Conservation (phyloP, 2,113 vertebrate genomes). For the Chrysemys picta region DNA sequence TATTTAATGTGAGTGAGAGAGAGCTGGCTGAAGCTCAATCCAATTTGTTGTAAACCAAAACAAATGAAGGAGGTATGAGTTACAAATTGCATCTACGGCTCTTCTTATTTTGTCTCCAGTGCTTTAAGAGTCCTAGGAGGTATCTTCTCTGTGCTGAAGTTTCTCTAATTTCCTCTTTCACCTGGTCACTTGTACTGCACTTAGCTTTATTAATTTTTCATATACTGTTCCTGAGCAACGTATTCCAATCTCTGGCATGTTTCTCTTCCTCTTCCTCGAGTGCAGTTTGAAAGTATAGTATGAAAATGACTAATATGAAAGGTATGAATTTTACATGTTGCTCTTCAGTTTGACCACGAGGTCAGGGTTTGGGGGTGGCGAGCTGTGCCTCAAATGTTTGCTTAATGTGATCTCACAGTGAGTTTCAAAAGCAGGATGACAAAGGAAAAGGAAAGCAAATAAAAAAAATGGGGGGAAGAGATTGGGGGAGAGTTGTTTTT, state of each 20-base stretch:
- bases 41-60: neutral
- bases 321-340: slow-evolving; percentile 16
- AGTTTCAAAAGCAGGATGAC: neutral
- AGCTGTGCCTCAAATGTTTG: neutral
- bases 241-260: neutral
- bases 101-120: neutral
- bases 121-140: neutral
- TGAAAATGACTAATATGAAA: slow-evolving; percentile 54
- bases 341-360: slow-evolving; percentile 30
- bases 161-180: neutral
- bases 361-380: slow-evolving; percentile 43
- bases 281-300: neutral
- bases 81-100: neutral
- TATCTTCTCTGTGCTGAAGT: neutral
- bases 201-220: neutral
- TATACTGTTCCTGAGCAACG: neutral
- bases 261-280: neutral
- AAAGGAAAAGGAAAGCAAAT: neutral
- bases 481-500: slow-evolving; percentile 30
- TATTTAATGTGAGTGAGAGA: neutral
- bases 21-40: neutral
- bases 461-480: neutral
- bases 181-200: neutral
- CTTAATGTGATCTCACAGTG: neutral
- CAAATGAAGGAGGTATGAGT: neutral